Percentiles rank a stretch among this genome's conserved stretches.
Conservation (phyloP, 64 coral and sea anemone genomes). For the Montipora efflorescens region DNA sequence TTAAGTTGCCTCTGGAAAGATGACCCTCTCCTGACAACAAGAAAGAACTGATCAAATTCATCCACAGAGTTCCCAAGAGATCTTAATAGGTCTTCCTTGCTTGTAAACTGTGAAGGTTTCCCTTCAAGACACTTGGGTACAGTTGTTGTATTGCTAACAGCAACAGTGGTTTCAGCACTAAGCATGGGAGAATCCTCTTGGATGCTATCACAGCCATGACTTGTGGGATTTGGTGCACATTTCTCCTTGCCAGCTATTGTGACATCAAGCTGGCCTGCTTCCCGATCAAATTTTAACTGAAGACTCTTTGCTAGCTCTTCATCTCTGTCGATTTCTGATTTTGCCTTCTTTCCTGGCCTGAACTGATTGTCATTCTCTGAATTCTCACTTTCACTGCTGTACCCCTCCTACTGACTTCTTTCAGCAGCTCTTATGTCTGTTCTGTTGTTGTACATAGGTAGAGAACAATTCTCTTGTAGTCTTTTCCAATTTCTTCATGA, state of each 20-base stretch:
- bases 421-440: neutral
- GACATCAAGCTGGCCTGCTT: neutral
- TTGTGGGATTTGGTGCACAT: constrained; percentile 11
- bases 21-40: constrained; percentile 25
- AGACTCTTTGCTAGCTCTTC: constrained; percentile 28
- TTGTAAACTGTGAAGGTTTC: neutral
- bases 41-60: constrained; percentile 7
- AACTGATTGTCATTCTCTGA: constrained; percentile 11
- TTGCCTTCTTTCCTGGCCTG: constrained; percentile 20
- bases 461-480: constrained; percentile 54
- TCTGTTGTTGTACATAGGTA: constrained; percentile 26
- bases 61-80: constrained; percentile 22
- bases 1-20: neutral
- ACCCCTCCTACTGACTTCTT: neutral
- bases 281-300: constrained; percentile 8
- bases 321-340: constrained; percentile 15
- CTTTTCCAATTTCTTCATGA: constrained; percentile 62
- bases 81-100: constrained; percentile 5
- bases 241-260: constrained; percentile 1
- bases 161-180: neutral
- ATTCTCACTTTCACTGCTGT: constrained; percentile 10
- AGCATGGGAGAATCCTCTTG: neutral
- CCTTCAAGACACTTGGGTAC: neutral
- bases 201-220: constrained; percentile 6
- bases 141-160: neutral